Percentiles rank a stretch among this genome's conserved stretches.
Conservation (phyloP, 2,113 vertebrate genomes). For the Rana temporaria region DNA sequence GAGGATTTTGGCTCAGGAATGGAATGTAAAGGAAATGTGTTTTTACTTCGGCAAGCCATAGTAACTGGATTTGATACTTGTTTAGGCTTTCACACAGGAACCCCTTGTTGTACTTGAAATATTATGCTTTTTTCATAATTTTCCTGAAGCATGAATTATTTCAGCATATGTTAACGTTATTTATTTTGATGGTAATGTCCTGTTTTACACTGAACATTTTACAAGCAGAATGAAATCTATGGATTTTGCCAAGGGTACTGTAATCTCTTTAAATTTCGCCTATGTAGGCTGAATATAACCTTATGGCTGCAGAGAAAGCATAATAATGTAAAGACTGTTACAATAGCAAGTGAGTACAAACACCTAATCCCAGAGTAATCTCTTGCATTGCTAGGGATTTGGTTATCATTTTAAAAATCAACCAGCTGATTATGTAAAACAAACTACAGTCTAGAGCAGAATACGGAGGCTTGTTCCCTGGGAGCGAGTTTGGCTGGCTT, state of each 20-base stretch:
- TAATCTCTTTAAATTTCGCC: constrained; percentile 24
- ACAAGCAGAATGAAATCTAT: constrained; percentile 8
- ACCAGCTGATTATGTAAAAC: constrained; percentile 35
- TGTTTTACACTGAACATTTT: constrained; percentile 21
- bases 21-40: too few relatives aligned
- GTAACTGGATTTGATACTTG: too few relatives aligned
- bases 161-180: too few relatives aligned
- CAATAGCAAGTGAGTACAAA: constrained; percentile 43
- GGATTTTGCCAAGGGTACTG: constrained; percentile 11
- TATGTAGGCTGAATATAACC: constrained; percentile 44
- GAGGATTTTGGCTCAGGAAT: too few relatives aligned
- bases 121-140: too few relatives aligned
- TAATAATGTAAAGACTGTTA: constrained; percentile 47
- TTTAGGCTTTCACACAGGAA: too few relatives aligned
- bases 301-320: constrained; percentile 36
- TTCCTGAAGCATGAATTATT: too few relatives aligned
- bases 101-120: too few relatives aligned
- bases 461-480: background rate
- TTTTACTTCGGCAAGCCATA: too few relatives aligned
- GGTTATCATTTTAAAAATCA: constrained; percentile 50
- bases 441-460: constrained; percentile 11
- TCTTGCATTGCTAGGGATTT: constrained; percentile 48
- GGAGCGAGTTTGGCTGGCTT: constrained; percentile 18
- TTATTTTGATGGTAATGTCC: background rate
- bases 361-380: constrained; percentile 32